Evolutionary conservation across 2,113 vertebrate genomes (phyloP).

Genomic region (Stegostoma tigrinum): DNA sequence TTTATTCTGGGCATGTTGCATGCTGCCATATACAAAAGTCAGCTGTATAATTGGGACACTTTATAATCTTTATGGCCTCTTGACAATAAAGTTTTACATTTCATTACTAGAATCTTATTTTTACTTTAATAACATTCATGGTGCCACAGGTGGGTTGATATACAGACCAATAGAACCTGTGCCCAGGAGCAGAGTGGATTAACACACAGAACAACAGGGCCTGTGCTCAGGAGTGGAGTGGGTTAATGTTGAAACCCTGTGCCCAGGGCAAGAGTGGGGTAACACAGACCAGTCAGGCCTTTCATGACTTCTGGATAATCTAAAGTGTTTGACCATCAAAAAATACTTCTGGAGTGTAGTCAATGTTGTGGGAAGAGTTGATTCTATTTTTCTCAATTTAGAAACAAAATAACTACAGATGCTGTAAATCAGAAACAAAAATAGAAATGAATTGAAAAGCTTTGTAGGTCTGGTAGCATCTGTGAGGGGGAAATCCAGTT

Average conservation of each 20-base stretch:
- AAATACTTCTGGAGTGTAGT: not conserved
- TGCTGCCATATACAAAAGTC: not conserved
- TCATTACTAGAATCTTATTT: not conserved
- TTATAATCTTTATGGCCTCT: not conserved
- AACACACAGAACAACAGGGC: not conserved
- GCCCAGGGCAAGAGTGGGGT: not conserved
- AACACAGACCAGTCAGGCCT: not conserved
- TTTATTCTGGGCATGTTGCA: not conserved
- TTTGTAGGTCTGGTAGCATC: no score
- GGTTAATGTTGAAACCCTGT: not conserved
- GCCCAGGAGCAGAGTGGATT: not conserved
- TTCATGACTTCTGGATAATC: not conserved
- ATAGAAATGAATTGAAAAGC: no score
- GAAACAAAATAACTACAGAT: no score
- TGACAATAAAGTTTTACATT: slow-evolving; percentile 6
- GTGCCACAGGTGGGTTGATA: not conserved
- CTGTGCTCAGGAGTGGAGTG: not conserved
- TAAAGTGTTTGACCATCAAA: not conserved
- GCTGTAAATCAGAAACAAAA: no score
- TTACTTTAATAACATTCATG: not conserved
- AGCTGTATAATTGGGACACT: not conserved
- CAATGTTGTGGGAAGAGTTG: not conserved
- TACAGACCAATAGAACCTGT: not conserved
- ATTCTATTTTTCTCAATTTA: not conserved
- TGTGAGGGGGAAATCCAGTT: no score